phyloP scores from a whole-genome alignment of 2,888 invertebrate species.

The Hoplodrina blanda region DNA sequence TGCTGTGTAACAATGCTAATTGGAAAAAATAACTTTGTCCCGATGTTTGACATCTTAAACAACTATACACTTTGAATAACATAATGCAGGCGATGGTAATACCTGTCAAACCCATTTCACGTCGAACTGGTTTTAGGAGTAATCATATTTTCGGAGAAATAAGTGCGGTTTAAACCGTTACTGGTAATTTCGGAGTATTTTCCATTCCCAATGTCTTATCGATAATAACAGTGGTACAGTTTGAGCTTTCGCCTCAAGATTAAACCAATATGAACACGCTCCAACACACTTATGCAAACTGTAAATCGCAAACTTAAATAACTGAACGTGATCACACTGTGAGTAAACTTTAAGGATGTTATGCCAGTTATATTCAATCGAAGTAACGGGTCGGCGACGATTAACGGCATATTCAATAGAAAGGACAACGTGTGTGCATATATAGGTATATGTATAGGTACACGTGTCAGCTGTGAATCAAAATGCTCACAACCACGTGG shows the following conservation, averaged over 20 bases:
- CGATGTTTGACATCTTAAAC: slow-evolving; percentile 43
- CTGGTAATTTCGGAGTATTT: slow-evolving; percentile 1
- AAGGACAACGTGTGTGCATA: slow-evolving; percentile 31
- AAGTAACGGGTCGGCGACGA: slow-evolving; percentile 59
- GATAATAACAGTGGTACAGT: neutral
- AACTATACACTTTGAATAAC: slow-evolving; percentile 24
- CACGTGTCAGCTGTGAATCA: slow-evolving; percentile 49
- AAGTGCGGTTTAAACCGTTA: slow-evolving; percentile 26
- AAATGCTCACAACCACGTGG: slow-evolving; percentile 56
- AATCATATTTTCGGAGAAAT: slow-evolving; percentile 1
- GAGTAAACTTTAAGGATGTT: slow-evolving; percentile 41
- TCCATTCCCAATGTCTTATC: neutral
- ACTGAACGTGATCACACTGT: slow-evolving; percentile 49
- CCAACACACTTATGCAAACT: slow-evolving; percentile 32
- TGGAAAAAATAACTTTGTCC: slow-evolving; percentile 67
- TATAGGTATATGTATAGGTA: slow-evolving; percentile 1
- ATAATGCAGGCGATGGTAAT: slow-evolving; percentile 20
- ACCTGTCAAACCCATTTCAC: slow-evolving; percentile 34
- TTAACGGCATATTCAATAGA: slow-evolving; percentile 62
- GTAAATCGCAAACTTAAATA: slow-evolving; percentile 39
- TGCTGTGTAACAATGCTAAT: slow-evolving; percentile 72
- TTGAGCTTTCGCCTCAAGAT: slow-evolving; percentile 21
- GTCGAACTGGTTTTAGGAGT: slow-evolving; percentile 27
- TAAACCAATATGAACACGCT: slow-evolving; percentile 30
- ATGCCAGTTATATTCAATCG: slow-evolving; percentile 46